These are phyloP conservation scores for Furnarius figulus DNA, from an alignment of 2,113 vertebrate species.

Conservation along the genomic window DNA sequence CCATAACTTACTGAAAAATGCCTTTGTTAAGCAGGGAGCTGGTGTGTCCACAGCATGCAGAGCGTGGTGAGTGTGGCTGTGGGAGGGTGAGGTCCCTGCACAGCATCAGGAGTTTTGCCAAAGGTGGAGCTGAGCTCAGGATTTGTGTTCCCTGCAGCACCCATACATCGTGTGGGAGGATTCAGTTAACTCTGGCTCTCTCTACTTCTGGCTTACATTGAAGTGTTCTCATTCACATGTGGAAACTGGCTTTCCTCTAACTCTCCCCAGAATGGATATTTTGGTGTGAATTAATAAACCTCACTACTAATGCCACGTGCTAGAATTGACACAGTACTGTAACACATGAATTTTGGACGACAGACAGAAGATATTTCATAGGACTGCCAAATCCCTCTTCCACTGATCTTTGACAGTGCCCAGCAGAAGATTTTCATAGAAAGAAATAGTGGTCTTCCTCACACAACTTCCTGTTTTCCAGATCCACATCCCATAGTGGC, in stretches of 20 bases:
- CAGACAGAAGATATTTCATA: not conserved
- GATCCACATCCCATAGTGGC: not conserved
- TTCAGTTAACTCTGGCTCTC: not conserved
- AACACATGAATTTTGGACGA: not conserved
- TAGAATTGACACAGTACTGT: not conserved
- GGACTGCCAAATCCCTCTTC: not conserved
- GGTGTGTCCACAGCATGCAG: not conserved
- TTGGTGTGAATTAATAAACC: not conserved
- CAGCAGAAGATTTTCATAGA: not conserved
- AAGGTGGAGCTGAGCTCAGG: not conserved
- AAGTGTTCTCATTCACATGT: not conserved
- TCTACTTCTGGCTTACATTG: not conserved
- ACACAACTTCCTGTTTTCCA: not conserved
- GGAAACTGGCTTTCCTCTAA: not conserved
- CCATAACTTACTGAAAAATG: not conserved
- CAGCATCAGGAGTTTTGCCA: not conserved
- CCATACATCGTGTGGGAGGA: not conserved
- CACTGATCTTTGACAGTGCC: not conserved
- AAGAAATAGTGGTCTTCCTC: not conserved
- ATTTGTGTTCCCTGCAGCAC: not conserved
- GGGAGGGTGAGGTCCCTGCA: not conserved
- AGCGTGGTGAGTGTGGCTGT: accelerated
- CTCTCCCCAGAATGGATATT: not conserved
- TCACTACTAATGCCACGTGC: accelerated
- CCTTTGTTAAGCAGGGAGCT: not conserved